Percentiles rank a stretch among this genome's conserved stretches.
Evolutionary conservation across 2,888 invertebrate genomes (phyloP).

Genomic region (Catocala fraxini): DNA sequence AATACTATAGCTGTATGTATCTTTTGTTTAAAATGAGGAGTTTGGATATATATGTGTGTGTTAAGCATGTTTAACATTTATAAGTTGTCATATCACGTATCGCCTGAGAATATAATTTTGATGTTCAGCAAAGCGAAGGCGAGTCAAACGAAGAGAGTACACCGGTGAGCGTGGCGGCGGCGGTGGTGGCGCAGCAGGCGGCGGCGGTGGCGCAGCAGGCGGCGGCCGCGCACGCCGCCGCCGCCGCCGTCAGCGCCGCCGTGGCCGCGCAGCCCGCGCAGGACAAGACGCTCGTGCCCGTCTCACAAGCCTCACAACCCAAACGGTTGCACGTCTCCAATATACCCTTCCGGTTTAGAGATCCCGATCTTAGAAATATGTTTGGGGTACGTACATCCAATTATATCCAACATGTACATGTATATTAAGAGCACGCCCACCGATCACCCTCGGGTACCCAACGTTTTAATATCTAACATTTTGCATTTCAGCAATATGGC

Average conservation of each 20-base stretch:
- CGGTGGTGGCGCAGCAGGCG: constrained; percentile 73
- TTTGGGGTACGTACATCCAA: constrained; percentile 94
- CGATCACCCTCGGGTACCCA: constrained; percentile 20
- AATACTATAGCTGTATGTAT: too few species aligned
- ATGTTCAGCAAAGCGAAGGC: constrained; percentile 73
- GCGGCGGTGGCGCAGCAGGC: constrained; percentile 79
- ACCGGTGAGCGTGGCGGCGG: constrained; percentile 84
- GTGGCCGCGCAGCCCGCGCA: constrained; percentile 73
- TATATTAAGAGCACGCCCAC: constrained; percentile 57
- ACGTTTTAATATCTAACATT: constrained; percentile 65
- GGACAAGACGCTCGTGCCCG: constrained; percentile 85
- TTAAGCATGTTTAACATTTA: too few species aligned
- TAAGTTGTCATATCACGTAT: too few species aligned
- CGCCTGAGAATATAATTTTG: background rate
- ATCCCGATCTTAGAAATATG: constrained; percentile 99
- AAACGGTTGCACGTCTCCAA: constrained; percentile 99
- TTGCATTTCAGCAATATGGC: constrained; percentile 97
- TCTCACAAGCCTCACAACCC: constrained; percentile 89
- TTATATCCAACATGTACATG: constrained; percentile 15
- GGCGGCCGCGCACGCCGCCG: constrained; percentile 83
- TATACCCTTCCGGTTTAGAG: constrained; percentile 99
- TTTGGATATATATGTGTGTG: too few species aligned
- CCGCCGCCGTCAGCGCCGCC: constrained; percentile 76
- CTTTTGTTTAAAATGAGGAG: too few species aligned
- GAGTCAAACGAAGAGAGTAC: constrained; percentile 87